phyloP scores from a whole-genome alignment of 2,888 invertebrate genomes.

The Microchrysa polita region DNA sequence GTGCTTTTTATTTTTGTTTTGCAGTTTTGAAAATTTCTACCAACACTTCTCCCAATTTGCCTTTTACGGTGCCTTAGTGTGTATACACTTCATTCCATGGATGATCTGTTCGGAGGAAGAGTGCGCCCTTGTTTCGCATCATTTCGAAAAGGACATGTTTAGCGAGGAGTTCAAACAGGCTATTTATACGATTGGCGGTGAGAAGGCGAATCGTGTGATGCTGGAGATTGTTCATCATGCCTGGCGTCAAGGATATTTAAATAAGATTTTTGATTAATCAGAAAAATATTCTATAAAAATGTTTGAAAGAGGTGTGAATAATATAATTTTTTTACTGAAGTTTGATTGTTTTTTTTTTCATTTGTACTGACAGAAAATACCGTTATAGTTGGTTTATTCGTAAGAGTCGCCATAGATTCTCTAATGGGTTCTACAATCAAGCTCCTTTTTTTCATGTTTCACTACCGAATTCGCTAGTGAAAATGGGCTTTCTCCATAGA shows the following conservation, averaged over 20 bases:
- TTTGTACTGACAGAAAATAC: no score
- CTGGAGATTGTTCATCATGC: conserved; percentile 59
- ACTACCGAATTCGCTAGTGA: no score
- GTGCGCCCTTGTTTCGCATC: conserved; percentile 55
- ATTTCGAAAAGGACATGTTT: conserved; percentile 58
- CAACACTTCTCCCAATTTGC: conserved; percentile 60
- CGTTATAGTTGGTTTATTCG: no score
- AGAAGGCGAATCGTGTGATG: conserved; percentile 56
- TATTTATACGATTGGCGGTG: conserved; percentile 58
- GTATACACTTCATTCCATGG: conserved; percentile 62
- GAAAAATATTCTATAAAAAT: no score
- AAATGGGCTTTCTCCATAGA: no score
- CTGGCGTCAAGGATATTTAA: conserved; percentile 59
- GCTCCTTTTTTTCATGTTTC: no score
- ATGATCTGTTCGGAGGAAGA: conserved; percentile 57
- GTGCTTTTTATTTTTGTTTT: background rate
- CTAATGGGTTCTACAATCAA: no score
- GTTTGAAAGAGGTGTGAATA: no score
- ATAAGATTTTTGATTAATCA: conserved; percentile 28
- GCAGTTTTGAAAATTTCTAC: conserved; percentile 58
- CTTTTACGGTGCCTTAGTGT: conserved; percentile 60
- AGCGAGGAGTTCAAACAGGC: conserved; percentile 57
- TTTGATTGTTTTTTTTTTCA: no score
- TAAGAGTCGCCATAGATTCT: no score
- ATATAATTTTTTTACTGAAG: no score